Evolutionary conservation across 2,797 vertebrate genomes (phyloP).

Genomic region (Clarias laeviceps): DNA sequence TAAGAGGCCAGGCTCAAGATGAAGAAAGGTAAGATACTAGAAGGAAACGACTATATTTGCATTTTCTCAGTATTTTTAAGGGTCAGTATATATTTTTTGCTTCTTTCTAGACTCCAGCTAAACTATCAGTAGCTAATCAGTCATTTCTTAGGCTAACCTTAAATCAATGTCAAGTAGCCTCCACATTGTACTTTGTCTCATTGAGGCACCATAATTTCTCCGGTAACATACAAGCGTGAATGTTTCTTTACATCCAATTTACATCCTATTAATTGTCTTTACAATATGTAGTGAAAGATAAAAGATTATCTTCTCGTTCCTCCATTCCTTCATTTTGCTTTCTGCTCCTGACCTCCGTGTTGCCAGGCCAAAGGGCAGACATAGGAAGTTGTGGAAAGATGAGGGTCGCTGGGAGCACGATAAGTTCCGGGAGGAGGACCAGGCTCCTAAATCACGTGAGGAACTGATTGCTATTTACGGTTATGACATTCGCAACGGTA

Average conservation of each 20-base stretch:
- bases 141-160: neutral
- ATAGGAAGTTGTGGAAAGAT: constrained; percentile 95
- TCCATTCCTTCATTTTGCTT: neutral
- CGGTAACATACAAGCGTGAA: neutral
- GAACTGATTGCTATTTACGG: constrained; percentile 94
- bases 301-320: neutral
- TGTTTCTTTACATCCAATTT: neutral
- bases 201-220: neutral
- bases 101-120: neutral
- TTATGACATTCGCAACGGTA: constrained; percentile 91
- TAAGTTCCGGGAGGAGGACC: constrained; percentile 93
- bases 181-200: neutral
- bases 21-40: constrained; percentile 75
- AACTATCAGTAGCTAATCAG: neutral
- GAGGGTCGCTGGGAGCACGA: constrained; percentile 97
- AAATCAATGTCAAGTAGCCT: neutral
- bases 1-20: constrained; percentile 90
- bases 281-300: neutral
- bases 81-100: neutral
- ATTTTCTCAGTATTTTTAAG: neutral
- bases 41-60: neutral
- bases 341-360: neutral
- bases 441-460: constrained; percentile 93
- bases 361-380: constrained; percentile 88
- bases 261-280: neutral